phyloP scores from a whole-genome alignment of 2,797 vertebrate genomes.

The Rhynchonycteris naso region DNA sequence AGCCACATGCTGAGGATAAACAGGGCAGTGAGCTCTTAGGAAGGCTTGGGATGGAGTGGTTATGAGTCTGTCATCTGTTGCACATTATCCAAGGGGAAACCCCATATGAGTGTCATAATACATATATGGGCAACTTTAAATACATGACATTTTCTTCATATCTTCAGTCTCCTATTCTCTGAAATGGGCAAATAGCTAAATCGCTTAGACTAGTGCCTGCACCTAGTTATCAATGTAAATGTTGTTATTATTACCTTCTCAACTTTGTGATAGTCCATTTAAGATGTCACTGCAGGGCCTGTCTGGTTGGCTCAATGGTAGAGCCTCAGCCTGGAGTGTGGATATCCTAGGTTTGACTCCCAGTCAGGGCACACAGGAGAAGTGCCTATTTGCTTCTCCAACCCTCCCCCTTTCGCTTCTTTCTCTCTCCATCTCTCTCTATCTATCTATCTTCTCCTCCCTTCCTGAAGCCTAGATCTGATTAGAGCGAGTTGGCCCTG shows the following conservation, averaged over 20 bases:
- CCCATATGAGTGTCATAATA: not conserved
- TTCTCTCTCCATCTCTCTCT: no score
- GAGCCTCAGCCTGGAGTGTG: no score
- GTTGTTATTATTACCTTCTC: not conserved
- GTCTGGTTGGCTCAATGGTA: no score
- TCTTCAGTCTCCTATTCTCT: not conserved
- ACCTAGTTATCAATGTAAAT: rapidly evolving
- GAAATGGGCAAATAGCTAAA: not conserved
- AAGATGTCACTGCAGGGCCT: not conserved
- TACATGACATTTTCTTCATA: not conserved
- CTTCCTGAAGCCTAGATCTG: no score
- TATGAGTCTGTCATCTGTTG: not conserved
- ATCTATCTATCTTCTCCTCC: no score
- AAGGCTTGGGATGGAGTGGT: not conserved
- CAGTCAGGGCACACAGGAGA: no score
- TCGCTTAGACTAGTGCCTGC: not conserved
- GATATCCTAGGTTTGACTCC: no score
- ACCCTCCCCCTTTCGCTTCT: no score
- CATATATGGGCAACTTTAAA: not conserved
- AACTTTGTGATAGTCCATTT: not conserved
- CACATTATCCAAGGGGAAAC: not conserved
- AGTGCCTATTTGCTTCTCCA: no score
- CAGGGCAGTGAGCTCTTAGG: not conserved
- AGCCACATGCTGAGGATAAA: not conserved
- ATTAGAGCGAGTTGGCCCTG: no score